Conservation (phyloP, 2,113 vertebrate species). For the Cepphus grylle region DNA sequence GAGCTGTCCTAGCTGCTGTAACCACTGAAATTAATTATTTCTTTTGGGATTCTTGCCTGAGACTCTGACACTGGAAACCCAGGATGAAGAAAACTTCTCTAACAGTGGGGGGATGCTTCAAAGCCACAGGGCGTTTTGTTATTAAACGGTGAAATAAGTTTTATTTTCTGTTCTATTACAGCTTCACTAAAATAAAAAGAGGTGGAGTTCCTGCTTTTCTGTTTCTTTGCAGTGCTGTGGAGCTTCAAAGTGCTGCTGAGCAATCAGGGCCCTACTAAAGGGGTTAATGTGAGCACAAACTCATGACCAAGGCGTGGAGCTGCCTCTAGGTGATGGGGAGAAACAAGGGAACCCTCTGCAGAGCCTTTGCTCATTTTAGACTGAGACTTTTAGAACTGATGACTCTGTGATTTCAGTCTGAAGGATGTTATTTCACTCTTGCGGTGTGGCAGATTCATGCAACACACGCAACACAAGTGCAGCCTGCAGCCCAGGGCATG, state of each 20-base stretch:
- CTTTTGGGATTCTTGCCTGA: too few species aligned
- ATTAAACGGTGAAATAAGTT: not conserved
- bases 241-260: not conserved
- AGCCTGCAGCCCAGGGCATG: not conserved
- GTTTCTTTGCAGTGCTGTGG: not conserved
- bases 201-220: not conserved
- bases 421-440: not conserved
- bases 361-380: not conserved
- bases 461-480: not conserved
- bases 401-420: not conserved
- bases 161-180: not conserved
- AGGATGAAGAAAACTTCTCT: too few species aligned
- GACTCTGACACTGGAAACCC: too few species aligned
- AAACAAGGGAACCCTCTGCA: not conserved
- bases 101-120: not conserved
- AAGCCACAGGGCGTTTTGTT: not conserved
- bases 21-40: too few species aligned
- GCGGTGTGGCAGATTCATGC: rapidly evolving
- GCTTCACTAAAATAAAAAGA: not conserved
- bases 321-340: not conserved
- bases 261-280: too few species aligned
- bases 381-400: not conserved
- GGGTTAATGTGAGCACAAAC: not conserved
- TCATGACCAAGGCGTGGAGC: not conserved
- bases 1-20: too few species aligned